Base-by-base conservation (phyloP, 37 sponge, comb jelly and placozoan species). In the Aplysina aerophoba region DNA sequence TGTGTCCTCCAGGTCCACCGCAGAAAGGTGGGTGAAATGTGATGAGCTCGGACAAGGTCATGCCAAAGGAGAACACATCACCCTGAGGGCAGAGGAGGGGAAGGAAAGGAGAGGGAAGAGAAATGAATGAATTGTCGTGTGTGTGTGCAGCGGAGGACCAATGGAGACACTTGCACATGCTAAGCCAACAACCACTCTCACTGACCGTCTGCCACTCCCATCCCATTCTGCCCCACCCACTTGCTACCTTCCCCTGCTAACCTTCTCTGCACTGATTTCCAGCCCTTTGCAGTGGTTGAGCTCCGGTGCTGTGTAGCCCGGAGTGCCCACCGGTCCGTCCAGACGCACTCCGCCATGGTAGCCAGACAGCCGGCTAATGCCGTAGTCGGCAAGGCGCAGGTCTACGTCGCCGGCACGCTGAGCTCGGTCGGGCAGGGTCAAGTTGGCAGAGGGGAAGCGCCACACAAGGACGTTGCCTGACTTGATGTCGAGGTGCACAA, bases 241-340 rank as follows among this genome's bases (percentile, higher is more conserved):
- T n/a, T n/a, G n/a, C n/a, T n/a, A n/a, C n/a, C n/a, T n/a, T n/a
- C n/a, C n/a, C 80, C 22, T 57, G 11, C 44, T 6, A 0, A 93
- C 93, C 83, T 95, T 89, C 25, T 87, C 88, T 25, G 86, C 34
- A 21, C 84, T 86, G 0, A 90, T 33, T 17, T 91, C 88, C 27
- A 86, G 86, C 12, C 94, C 92, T 0, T 77, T 56, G 24, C 36
- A 31, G 0, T 75, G 79, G 38, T 94, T 89, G 57, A 93, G 56
- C 65, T 96, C 97, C 1, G 97, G 97, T 0, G 97, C 97, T 74
- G 94, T 87, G 78, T 88, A 96, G n/a, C 97, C 97, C 19, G 97
- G 94, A 16, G 97, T 96, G 8, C 97, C 97, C 24, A 73, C 86
- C 4, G 83, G 85, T 24, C 55, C 59, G 53, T 85, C 87, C 59